Percentiles rank a stretch among this genome's conserved stretches.
These are phyloP conservation scores for Heliconius aoede DNA, from an alignment of 2,888 invertebrate genomes.

Conservation along the genomic window DNA sequence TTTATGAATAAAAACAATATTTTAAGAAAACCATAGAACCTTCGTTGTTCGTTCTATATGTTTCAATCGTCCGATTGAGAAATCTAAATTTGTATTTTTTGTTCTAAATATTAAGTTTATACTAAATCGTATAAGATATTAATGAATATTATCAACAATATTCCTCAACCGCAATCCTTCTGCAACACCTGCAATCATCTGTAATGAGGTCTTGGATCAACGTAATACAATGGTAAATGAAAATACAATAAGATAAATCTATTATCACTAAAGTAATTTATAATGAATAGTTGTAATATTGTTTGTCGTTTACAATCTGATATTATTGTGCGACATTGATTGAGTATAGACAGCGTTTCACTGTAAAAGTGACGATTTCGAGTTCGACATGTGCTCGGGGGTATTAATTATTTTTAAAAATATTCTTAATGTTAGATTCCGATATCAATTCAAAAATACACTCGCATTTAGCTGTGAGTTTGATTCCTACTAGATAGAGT, in stretches of 20 bases:
- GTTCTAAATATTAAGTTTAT: neutral
- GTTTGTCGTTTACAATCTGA: slow-evolving; percentile 2
- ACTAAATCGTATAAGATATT: neutral
- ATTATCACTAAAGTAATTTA: neutral
- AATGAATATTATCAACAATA: neutral
- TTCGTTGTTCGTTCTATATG: no score
- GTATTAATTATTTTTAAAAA: no score
- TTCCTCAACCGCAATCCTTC: neutral
- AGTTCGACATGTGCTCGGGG: neutral
- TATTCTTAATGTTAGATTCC: no score
- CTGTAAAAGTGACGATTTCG: neutral
- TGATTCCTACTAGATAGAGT: no score
- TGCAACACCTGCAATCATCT: neutral
- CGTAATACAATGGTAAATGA: slow-evolving; percentile 8
- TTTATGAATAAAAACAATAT: no score
- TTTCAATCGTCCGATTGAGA: no score
- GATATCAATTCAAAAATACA: no score
- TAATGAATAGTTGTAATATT: slow-evolving; percentile 8
- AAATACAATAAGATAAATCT: slow-evolving; percentile 5
- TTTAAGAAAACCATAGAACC: no score
- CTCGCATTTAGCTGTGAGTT: no score
- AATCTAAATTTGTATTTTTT: no score
- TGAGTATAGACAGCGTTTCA: neutral
- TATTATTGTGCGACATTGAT: neutral
- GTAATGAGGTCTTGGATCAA: neutral